A percentile compares a stretch with the other conserved stretches of the same genome.
Conservation (phyloP, 1,140 invertebrate species). For the Calliopsis andreniformis region DNA sequence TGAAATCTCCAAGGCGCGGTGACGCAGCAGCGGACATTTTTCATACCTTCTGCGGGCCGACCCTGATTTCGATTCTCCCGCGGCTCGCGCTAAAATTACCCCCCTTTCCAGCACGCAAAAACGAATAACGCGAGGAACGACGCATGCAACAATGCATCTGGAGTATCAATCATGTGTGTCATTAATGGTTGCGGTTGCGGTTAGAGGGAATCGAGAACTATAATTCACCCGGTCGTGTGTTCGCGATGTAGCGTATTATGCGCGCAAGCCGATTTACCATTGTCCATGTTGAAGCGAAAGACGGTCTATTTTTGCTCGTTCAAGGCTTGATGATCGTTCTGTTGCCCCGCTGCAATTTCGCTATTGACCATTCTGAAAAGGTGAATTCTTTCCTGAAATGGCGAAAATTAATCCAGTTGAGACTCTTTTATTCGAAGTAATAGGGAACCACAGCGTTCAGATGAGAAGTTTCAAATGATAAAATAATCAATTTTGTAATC, state of each 20-base stretch:
- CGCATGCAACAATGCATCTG: constrained; percentile 24
- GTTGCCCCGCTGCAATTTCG: no score
- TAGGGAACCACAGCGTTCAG: no score
- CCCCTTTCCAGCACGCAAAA: background rate
- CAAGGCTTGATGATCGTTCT: no score
- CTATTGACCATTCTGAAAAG: no score
- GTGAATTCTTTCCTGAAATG: no score
- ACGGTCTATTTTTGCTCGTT: constrained; percentile 25
- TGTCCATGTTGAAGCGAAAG: constrained; percentile 22
- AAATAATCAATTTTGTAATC: no score
- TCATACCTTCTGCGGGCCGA: constrained; percentile 15
- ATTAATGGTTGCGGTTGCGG: constrained; percentile 53
- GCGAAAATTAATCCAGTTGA: no score
- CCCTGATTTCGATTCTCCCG: constrained; percentile 17
- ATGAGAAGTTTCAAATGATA: no score
- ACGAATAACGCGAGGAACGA: background rate
- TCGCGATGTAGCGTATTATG: constrained; percentile 4
- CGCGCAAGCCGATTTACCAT: constrained; percentile 46
- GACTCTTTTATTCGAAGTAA: no score
- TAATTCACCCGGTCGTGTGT: constrained; percentile 26
- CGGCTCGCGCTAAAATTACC: constrained; percentile 19
- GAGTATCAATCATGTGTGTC: constrained; percentile 53
- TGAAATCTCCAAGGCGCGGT: constrained; percentile 9
- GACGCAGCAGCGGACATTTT: constrained; percentile 4
- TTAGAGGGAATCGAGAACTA: constrained; percentile 42